Evolutionary conservation across 2,888 invertebrate species (phyloP).

Genomic region (Hedychridium roseum): DNA sequence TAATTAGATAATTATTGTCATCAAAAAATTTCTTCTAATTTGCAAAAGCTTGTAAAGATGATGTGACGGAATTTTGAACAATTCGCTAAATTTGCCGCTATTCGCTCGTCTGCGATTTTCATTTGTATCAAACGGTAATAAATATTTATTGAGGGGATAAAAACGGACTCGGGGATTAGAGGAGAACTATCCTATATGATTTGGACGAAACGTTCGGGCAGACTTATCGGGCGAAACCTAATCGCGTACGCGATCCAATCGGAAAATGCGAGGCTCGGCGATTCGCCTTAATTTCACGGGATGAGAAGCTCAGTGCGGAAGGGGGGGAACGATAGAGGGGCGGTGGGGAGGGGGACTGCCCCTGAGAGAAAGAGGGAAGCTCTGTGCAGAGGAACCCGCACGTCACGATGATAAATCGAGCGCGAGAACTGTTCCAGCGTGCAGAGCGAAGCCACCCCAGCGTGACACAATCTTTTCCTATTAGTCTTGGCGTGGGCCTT

Average conservation of each 20-base stretch:
- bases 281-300: slow-evolving; percentile 44
- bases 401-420: slow-evolving; percentile 51
- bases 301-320: slow-evolving; percentile 14
- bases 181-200: too few relatives aligned
- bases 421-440: slow-evolving; percentile 35
- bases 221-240: slow-evolving; percentile 40
- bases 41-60: too few relatives aligned
- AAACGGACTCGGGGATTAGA: too few relatives aligned
- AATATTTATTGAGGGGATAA: too few relatives aligned
- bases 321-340: neutral
- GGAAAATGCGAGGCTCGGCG: slow-evolving; percentile 37
- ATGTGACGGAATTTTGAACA: too few relatives aligned
- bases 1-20: too few relatives aligned
- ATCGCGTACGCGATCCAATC: slow-evolving; percentile 33
- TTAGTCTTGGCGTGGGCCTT: slow-evolving; percentile 29
- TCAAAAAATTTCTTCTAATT: too few relatives aligned
- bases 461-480: slow-evolving; percentile 43
- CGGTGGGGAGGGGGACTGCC: slow-evolving; percentile 23
- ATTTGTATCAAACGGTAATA: too few relatives aligned
- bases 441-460: slow-evolving; percentile 26
- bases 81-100: too few relatives aligned
- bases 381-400: slow-evolving; percentile 19
- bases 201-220: too few relatives aligned
- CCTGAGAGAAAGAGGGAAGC: slow-evolving; percentile 23
- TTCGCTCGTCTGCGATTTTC: too few relatives aligned